Evolutionary conservation across 2,888 invertebrate species (phyloP), one percentile per base, ranked within the genome.

Genomic region (Spodoptera littoralis): DNA sequence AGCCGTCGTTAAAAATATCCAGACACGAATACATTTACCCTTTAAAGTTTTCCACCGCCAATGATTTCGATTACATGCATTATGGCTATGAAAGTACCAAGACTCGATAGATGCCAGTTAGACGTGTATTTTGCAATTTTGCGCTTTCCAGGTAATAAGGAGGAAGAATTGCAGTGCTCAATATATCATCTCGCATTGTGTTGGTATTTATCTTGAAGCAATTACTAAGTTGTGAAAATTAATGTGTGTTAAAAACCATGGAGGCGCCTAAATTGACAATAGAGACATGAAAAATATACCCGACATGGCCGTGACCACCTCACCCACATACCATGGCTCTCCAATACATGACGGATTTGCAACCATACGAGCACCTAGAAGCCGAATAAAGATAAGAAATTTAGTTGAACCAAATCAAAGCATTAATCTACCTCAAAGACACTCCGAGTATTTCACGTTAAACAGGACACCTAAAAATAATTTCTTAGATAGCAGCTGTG

Each of bases 271-370:
- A 68, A 69, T 76, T 82, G 76, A 6, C 42, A 9, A 46, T 66
- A 63, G 58, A 67, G 66, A 61, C 49, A 73, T 86, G 82, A 76
- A 75, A 78, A 77, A 69, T 68, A 78, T 75, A 69, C 66, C 78
- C 60, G 84, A 84, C 48, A 91, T 92, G 94, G 94, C 94, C 56
- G 92, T 93, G 59, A 93, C 94, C 18, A 93, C 93, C 60, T 92
- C 94, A 41, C 85, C 90, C 58, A 90, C 90, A 54, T 94, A 90
- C 83, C 92, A 93, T 82, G 93, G 93, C 59, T 91, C 96, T 58
- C 96, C 97, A 64, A 96, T 98, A 56, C 97, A 97, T 90, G 98
- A 98, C 90, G 98, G 98, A 60, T 98, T 97, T 91, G 98, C 98
- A 56, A 98, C 98, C n/a, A 97, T 98, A 79, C 95, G 97, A 65